Conservation (phyloP, 37 sponge, comb jelly and placozoan species). For the Dysidea cf. avara region DNA sequence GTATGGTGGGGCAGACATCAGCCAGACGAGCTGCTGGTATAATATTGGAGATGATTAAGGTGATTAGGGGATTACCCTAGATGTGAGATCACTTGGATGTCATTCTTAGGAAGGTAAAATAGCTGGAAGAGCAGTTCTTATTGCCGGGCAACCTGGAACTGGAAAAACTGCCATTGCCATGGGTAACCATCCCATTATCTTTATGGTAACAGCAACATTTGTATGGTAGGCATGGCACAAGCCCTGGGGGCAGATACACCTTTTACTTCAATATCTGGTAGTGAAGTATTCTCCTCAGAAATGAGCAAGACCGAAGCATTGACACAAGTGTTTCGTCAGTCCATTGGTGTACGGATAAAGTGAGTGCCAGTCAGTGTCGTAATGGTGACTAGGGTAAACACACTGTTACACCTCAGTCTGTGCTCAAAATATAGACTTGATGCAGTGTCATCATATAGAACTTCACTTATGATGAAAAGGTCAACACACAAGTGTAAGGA, state of each 20-base stretch:
- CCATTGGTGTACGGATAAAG: slow-evolving; percentile 98
- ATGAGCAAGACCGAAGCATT: slow-evolving; percentile 98
- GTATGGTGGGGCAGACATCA: slow-evolving; percentile 94
- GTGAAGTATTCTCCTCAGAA: slow-evolving; percentile 91
- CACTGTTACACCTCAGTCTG: too few species aligned
- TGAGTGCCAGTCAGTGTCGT: too few species aligned
- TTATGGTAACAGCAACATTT: background rate
- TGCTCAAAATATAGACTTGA: too few species aligned
- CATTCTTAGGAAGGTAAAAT: slow-evolving; percentile 86
- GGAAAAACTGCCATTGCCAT: slow-evolving; percentile 99
- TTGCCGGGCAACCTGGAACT: slow-evolving; percentile 94
- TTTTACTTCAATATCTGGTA: slow-evolving; percentile 92
- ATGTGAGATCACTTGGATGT: background rate
- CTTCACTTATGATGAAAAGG: too few species aligned
- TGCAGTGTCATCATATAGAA: background rate
- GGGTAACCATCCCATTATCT: slow-evolving; percentile 43
- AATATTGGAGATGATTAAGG: slow-evolving; percentile 92
- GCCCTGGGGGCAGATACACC: slow-evolving; percentile 94
- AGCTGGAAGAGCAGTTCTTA: slow-evolving; percentile 91
- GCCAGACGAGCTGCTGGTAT: slow-evolving; percentile 93
- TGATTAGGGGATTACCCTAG: background rate
- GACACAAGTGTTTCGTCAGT: slow-evolving; percentile 91
- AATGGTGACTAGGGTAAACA: too few species aligned
- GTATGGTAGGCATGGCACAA: slow-evolving; percentile 98
- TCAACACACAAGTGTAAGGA: too few species aligned